phyloP scores from a whole-genome alignment of 2,888 invertebrate species.

The Mycalesis mineus region DNA sequence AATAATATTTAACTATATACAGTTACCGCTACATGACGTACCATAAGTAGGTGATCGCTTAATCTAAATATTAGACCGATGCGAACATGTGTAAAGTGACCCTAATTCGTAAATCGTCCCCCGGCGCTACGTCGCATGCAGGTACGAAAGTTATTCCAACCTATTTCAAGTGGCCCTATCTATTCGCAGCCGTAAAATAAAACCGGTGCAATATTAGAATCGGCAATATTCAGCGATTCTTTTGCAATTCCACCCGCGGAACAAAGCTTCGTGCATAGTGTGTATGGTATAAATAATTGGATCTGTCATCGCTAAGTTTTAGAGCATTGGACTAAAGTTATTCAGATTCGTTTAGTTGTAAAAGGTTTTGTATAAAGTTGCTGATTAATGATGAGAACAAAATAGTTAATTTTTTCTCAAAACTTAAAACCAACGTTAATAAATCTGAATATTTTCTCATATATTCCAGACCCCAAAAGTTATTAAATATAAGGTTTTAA shows the following conservation, averaged over 20 bases:
- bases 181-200: slow-evolving; percentile 22
- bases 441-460: too few species aligned
- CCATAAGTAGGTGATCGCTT: too few species aligned
- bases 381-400: too few species aligned
- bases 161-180: slow-evolving; percentile 24
- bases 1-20: too few species aligned
- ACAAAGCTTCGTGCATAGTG: neutral
- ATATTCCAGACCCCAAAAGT: too few species aligned
- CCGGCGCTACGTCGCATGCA: slow-evolving; percentile 23
- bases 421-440: too few species aligned
- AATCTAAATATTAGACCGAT: neutral
- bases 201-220: slow-evolving; percentile 27
- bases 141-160: slow-evolving; percentile 21
- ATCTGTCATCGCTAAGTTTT: neutral
- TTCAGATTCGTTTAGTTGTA: too few species aligned
- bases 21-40: too few species aligned
- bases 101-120: slow-evolving; percentile 23
- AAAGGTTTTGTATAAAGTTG: too few species aligned
- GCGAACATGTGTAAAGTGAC: neutral
- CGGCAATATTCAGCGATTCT: slow-evolving; percentile 12
- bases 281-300: neutral
- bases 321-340: neutral
- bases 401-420: too few species aligned
- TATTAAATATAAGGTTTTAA: too few species aligned
- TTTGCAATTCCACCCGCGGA: neutral